Evolutionary conservation across 2,888 invertebrate species (phyloP), one percentile per base, ranked within the genome.

Genomic region (Megaustenia siamemsis): DNA sequence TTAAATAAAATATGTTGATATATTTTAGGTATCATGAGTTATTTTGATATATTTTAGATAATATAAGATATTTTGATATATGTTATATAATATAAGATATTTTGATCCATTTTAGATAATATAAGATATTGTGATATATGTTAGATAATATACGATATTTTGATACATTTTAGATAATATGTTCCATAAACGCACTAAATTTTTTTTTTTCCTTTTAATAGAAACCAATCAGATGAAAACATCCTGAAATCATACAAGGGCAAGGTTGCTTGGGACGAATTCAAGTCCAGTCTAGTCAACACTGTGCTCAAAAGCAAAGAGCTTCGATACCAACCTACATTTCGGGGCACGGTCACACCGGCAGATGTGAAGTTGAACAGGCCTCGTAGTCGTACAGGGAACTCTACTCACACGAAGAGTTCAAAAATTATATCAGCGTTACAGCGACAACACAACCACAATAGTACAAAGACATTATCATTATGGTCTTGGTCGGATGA

Each of bases 201-300:
- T 66, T 32, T 24, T 10, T 53, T 53, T 63, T 76, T 81, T 77
- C 28, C 71, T 86, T 63, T 56, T 24, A 28, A 40, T 82, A 91
- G 91, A 60, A 89, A 90, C 43, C 91, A 90, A 0, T 86, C 89
- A 12, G 90, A 90, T 43, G 88, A 88, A 18, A 83, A 87, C 21
- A 86, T 92, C 15, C 73, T 90, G 15, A 85, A 86, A 0, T 89
- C 90, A 3, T 92, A 90, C 87, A 87, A 86, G 73, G 85, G 86
- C 38, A 88, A 89, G 77, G 73, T 88, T 0, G 80, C 83, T 3
- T 92, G 92, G 92, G 89, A 89, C 45, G 87, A 86, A 10, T 92
- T 89, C 87, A 92, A 90, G 63, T 38, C 77, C 6, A 69, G 68
- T 18, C 63, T 88, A 10, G 86, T 88, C 24, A 35, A 82, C 0